Conservation (phyloP, 2,888 invertebrate genomes). For the Andrena hattorfiana region DNA sequence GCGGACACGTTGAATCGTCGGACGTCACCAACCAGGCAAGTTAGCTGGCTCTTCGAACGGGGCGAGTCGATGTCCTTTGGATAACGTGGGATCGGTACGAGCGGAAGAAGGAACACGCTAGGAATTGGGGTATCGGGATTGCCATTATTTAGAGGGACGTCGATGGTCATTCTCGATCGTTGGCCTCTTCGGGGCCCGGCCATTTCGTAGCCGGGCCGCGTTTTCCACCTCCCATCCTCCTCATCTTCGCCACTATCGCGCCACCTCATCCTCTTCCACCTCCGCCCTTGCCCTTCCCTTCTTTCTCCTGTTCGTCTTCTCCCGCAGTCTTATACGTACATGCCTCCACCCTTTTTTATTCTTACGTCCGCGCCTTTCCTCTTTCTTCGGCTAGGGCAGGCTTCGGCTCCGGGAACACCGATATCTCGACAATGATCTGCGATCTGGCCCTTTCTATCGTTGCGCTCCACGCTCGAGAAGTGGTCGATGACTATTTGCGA, state of each 20-base stretch:
- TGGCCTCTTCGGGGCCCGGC: constrained; percentile 64
- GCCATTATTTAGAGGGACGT: constrained; percentile 61
- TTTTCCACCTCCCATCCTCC: constrained; percentile 62
- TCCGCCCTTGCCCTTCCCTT: constrained; percentile 47
- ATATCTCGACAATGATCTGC: constrained; percentile 61
- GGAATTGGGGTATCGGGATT: constrained; percentile 52
- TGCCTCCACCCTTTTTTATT: constrained; percentile 61
- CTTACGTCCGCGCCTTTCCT: constrained; percentile 45
- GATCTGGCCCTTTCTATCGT: constrained; percentile 50
- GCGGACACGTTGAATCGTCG: not conserved
- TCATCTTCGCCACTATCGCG: constrained; percentile 61
- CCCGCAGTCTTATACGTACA: constrained; percentile 61
- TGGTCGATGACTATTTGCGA: constrained; percentile 49
- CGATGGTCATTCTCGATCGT: constrained; percentile 74
- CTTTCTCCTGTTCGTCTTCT: constrained; percentile 33
- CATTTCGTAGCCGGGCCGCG: constrained; percentile 64
- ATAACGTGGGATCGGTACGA: not conserved
- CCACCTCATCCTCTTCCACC: constrained; percentile 55
- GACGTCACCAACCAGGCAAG: not conserved
- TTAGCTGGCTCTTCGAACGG: not conserved
- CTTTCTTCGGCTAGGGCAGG: constrained; percentile 58
- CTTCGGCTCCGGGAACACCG: constrained; percentile 60
- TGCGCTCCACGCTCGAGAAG: constrained; percentile 38
- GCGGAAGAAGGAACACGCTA: constrained; percentile 4
- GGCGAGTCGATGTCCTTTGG: not conserved